Conservation (phyloP, 1,140 invertebrate genomes). For the Drosophila pectinifera region DNA sequence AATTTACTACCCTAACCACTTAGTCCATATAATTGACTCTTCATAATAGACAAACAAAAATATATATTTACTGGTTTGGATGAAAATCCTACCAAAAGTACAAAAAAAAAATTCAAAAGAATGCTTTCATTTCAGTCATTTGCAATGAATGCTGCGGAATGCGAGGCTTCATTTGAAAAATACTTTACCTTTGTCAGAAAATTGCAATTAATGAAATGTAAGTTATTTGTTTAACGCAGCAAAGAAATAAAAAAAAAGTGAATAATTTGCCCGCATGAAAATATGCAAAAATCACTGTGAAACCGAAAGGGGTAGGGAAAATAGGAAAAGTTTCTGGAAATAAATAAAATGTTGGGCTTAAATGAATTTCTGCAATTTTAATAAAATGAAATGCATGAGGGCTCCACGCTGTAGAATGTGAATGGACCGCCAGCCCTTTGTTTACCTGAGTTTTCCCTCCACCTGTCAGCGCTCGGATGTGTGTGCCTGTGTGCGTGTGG, state of each 20-base stretch:
- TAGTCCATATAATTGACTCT: neutral
- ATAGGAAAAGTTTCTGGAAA: slow-evolving; percentile 28
- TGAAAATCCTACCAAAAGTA: neutral
- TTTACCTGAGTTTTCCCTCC: slow-evolving; percentile 16
- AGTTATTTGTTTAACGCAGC: slow-evolving; percentile 37
- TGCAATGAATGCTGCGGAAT: slow-evolving; percentile 3
- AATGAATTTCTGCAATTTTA: slow-evolving; percentile 80
- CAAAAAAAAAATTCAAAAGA: neutral
- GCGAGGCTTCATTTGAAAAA: slow-evolving; percentile 11
- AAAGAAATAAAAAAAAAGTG: slow-evolving; percentile 14
- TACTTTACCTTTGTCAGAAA: slow-evolving; percentile 7
- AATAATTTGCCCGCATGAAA: slow-evolving; percentile 27
- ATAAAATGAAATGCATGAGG: slow-evolving; percentile 81
- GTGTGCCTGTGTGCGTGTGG: neutral
- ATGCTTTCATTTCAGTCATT: slow-evolving; percentile 2
- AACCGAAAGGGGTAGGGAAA: slow-evolving; percentile 8
- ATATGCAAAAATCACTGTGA: slow-evolving; percentile 42
- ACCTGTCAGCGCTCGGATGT: slow-evolving; percentile 23
- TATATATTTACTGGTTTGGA: neutral
- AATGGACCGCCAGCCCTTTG: slow-evolving; percentile 59
- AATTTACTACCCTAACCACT: neutral
- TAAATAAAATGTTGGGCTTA: slow-evolving; percentile 65
- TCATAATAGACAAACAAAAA: neutral
- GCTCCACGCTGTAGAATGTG: slow-evolving; percentile 61
- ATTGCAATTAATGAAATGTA: slow-evolving; percentile 59